A percentile compares a stretch with the other conserved stretches of the same genome.
Evolutionary conservation across 2,113 vertebrate genomes (phyloP).

Genomic region (Condylura cristata): DNA sequence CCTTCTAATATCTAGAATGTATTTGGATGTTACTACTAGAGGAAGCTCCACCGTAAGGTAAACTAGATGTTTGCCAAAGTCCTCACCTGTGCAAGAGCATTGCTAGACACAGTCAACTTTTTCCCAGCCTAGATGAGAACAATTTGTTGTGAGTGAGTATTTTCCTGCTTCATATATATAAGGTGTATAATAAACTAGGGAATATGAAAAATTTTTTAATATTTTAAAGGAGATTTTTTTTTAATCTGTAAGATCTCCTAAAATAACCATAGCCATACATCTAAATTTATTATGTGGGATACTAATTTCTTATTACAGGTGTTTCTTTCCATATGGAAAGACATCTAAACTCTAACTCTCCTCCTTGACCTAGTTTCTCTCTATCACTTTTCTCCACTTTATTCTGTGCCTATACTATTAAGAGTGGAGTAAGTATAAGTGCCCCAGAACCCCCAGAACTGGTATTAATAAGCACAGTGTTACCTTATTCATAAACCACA

Average conservation of each 20-base stretch:
- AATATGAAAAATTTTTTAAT: slow-evolving; percentile 31
- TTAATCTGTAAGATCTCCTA: background rate
- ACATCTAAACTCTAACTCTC: background rate
- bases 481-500: background rate
- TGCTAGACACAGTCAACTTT: background rate
- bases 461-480: background rate
- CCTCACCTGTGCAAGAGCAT: background rate
- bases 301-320: slow-evolving; percentile 9
- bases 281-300: background rate
- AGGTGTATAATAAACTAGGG: background rate
- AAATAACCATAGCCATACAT: slow-evolving; percentile 28
- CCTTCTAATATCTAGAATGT: background rate
- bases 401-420: background rate
- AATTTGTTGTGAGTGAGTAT: background rate
- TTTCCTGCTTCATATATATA: background rate
- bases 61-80: background rate
- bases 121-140: background rate
- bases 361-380: background rate
- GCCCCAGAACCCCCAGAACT: background rate
- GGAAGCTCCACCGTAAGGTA: background rate
- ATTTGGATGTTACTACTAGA: background rate
- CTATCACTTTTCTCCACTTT: background rate
- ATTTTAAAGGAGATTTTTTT: slow-evolving; percentile 36
- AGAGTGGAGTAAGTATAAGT: background rate
- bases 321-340: background rate